Conservation (phyloP, 2,113 vertebrate genomes). For the Zosterops lateralis region DNA sequence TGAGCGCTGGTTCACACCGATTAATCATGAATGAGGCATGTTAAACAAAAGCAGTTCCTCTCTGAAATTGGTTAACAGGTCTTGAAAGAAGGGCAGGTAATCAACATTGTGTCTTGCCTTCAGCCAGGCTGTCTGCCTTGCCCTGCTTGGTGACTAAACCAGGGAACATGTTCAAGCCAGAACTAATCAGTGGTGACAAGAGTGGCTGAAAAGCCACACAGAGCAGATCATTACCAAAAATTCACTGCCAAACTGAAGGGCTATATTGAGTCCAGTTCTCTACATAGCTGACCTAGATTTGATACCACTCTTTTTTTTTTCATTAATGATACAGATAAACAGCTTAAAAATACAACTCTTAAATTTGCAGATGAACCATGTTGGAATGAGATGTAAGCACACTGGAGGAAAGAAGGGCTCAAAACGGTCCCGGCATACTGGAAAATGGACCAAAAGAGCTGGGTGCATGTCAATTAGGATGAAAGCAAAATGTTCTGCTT, state of each 20-base stretch:
- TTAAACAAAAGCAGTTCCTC: background rate
- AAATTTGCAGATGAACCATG: background rate
- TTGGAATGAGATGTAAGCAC: background rate
- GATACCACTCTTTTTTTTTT: background rate
- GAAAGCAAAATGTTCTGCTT: background rate
- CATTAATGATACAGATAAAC: background rate
- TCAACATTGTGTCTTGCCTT: background rate
- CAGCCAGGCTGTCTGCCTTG: background rate
- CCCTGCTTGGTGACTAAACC: background rate
- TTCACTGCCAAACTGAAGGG: background rate
- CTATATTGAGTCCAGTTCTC: background rate
- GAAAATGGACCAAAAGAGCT: background rate
- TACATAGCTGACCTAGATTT: background rate
- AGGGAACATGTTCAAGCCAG: background rate
- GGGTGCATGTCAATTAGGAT: background rate
- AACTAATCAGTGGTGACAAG: background rate
- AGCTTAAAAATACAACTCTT: background rate
- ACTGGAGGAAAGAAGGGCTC: background rate
- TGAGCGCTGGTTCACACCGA: rapidly evolving
- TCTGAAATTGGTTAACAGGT: background rate
- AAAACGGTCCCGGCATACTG: background rate
- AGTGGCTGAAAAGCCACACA: background rate
- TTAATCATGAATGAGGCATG: background rate
- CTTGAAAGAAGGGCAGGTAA: background rate
- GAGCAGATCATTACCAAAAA: background rate